phyloP scores from a whole-genome alignment of 2,888 invertebrate genomes.

The Gymnosoma rotundatum region DNA sequence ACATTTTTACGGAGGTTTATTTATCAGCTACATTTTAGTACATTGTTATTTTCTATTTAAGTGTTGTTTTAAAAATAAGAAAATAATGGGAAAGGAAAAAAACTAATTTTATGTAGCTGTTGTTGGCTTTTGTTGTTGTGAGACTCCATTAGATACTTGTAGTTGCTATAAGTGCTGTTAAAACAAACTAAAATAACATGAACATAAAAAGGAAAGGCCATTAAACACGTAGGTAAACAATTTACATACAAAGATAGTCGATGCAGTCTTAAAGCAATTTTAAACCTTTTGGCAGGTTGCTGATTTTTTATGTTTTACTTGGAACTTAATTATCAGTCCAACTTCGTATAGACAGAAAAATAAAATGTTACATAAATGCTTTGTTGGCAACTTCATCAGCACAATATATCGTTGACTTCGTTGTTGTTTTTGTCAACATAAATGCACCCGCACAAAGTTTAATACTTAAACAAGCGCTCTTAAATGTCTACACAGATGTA shows the following conservation, averaged over 20 bases:
- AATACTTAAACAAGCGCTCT: neutral
- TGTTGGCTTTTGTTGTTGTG: slow-evolving; percentile 13
- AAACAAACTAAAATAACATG: slow-evolving; percentile 9
- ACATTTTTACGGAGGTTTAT: neutral
- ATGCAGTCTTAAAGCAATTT: neutral
- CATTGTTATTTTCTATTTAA: neutral
- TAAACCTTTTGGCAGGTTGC: too few relatives aligned
- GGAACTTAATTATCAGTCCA: neutral
- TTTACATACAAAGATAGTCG: neutral
- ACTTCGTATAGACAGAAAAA: neutral
- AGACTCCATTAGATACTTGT: slow-evolving; percentile 47
- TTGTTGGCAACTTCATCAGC: slow-evolving; percentile 35
- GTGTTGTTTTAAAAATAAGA: neutral
- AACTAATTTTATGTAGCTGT: slow-evolving; percentile 25
- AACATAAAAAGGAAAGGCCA: neutral
- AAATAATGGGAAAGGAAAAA: neutral
- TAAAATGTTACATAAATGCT: slow-evolving; percentile 3
- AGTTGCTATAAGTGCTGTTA: slow-evolving; percentile 6
- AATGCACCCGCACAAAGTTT: slow-evolving; percentile 17
- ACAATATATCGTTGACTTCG: slow-evolving; percentile 47
- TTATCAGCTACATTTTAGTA: neutral
- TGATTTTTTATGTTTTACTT: neutral
- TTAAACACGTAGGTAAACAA: neutral
- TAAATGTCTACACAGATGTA: slow-evolving; percentile 5
- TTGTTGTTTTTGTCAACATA: slow-evolving; percentile 38